Percentiles rank a stretch among this genome's conserved stretches.
phyloP scores from a whole-genome alignment of 2,888 invertebrate species.

The Creontiades dilutus region DNA sequence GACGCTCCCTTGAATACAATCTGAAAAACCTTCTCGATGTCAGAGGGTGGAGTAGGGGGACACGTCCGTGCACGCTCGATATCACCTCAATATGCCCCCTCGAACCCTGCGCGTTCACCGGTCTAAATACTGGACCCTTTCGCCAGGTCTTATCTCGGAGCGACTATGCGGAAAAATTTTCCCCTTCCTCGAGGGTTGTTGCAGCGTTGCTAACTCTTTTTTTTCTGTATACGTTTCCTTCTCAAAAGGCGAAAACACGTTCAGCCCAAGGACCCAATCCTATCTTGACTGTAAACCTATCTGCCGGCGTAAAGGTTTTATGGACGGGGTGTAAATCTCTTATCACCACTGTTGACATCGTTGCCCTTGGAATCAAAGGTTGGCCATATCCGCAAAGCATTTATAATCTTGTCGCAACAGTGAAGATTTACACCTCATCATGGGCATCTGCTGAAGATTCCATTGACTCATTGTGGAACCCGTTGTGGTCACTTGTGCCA shows the following conservation, averaged over 20 bases:
- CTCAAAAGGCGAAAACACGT: constrained; percentile 27
- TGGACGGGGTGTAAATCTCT: constrained; percentile 16
- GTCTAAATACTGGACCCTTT: constrained; percentile 47
- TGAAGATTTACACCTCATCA: too few species aligned
- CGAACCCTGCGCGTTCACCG: constrained; percentile 14
- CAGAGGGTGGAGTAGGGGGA: not conserved
- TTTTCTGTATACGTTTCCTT: not conserved
- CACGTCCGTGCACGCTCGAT: constrained; percentile 61
- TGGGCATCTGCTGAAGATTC: too few species aligned
- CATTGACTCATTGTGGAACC: too few species aligned
- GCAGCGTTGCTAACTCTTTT: not conserved
- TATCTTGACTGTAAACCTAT: constrained; percentile 45
- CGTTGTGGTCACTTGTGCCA: too few species aligned
- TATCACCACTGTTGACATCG: constrained; percentile 30
- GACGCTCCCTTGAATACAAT: constrained; percentile 65
- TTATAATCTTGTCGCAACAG: not conserved
- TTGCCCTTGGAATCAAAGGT: not conserved
- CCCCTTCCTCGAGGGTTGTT: not conserved
- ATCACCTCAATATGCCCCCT: constrained; percentile 61
- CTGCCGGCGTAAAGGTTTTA: constrained; percentile 23
- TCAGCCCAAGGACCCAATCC: constrained; percentile 26
- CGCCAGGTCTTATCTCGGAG: constrained; percentile 31
- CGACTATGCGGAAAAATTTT: constrained; percentile 47
- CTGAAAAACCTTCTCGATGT: constrained; percentile 10
- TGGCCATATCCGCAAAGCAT: not conserved